Evolutionary conservation across 2,113 vertebrate genomes (phyloP).

Genomic region (Takifugu bimaculatus): DNA sequence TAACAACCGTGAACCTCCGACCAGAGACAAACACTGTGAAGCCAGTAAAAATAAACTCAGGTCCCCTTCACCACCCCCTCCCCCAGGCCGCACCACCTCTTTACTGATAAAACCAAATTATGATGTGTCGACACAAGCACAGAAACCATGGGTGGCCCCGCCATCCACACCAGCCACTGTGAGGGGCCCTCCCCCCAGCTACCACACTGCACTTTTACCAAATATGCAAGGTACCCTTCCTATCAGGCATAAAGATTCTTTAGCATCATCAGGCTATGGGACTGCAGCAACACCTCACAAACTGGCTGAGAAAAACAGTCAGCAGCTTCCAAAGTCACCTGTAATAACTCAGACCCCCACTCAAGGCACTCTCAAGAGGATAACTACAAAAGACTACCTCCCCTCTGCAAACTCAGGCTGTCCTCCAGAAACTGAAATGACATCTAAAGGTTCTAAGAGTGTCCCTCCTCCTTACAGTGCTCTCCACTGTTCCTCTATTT

Average conservation of each 20-base stretch:
- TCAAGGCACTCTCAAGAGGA: conserved; percentile 73
- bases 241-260: conserved; percentile 59
- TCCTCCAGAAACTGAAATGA: conserved; percentile 52
- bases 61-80: conserved; percentile 77
- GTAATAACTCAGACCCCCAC: conserved; percentile 63
- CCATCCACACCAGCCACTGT: conserved; percentile 59
- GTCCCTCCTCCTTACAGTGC: conserved; percentile 64
- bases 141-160: conserved; percentile 50
- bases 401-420: conserved; percentile 68
- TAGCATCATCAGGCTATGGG: conserved; percentile 42
- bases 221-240: conserved; percentile 74
- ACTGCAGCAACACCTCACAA: conserved; percentile 72
- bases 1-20: conserved; percentile 72
- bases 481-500: conserved; percentile 63
- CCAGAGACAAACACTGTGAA: conserved; percentile 76
- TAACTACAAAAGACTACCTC: conserved; percentile 70
- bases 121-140: too few species aligned
- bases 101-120: conserved; percentile 77
- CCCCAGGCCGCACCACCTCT: conserved; percentile 84
- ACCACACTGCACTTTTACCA: conserved; percentile 67
- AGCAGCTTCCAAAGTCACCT: conserved; percentile 66
- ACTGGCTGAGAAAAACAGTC: conserved; percentile 68
- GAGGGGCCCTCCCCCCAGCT: conserved; percentile 69
- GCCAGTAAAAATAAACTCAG: conserved; percentile 62
- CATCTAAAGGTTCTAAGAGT: conserved; percentile 68